Conservation (phyloP, 2,113 vertebrate genomes). For the Saguinus midas region DNA sequence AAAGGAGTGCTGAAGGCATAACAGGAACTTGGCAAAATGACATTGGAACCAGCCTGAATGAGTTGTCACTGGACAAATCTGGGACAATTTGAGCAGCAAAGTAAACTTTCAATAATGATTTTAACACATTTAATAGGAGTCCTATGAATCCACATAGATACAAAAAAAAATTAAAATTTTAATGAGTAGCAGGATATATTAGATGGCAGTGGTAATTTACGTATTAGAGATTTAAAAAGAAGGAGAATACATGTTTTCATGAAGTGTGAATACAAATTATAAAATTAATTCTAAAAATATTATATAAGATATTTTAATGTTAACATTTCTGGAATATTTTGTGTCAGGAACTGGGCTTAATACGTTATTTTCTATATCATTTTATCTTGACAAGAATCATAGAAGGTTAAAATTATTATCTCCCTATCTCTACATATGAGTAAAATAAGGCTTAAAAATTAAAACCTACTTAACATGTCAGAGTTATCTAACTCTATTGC, state of each 20-base stretch:
- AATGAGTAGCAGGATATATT: neutral
- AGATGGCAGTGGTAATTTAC: neutral
- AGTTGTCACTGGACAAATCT: neutral
- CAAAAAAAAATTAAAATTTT: neutral
- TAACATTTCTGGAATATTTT: neutral
- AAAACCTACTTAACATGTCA: neutral
- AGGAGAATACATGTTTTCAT: neutral
- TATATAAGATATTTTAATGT: neutral
- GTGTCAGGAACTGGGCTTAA: neutral
- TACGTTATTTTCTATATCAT: neutral
- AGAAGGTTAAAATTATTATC: neutral
- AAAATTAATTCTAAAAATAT: conserved; percentile 1
- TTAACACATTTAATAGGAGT: neutral
- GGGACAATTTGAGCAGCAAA: neutral
- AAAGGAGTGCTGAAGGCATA: neutral
- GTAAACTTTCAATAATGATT: neutral
- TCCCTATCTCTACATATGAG: neutral
- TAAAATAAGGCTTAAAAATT: neutral
- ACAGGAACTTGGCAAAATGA: neutral
- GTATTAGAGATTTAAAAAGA: neutral
- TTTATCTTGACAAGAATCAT: neutral
- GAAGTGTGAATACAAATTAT: neutral
- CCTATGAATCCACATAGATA: neutral
- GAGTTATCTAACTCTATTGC: neutral
- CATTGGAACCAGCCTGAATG: neutral